Percentiles rank a stretch among this genome's conserved stretches.
These are phyloP conservation scores for Porphyrio hochstetteri DNA, from an alignment of 2,113 vertebrate species.

Conservation along the genomic window DNA sequence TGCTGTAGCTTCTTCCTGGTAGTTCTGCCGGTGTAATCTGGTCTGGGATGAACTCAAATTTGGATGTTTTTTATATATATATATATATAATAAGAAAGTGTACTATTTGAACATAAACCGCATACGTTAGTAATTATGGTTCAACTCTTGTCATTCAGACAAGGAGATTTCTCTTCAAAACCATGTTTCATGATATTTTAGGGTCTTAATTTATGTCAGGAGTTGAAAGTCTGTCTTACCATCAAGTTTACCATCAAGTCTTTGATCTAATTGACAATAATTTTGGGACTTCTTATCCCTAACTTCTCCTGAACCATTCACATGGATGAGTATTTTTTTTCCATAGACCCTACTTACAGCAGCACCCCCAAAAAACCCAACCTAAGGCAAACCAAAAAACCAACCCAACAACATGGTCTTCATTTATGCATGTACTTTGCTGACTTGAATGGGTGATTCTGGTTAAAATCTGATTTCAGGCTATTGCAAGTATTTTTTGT, in stretches of 20 bases:
- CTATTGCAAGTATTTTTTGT: slow-evolving; percentile 54
- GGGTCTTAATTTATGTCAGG: not conserved
- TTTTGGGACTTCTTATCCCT: not conserved
- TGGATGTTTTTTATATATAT: too few species aligned
- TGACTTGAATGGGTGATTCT: not conserved
- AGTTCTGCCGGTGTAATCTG: not conserved
- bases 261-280: not conserved
- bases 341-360: not conserved
- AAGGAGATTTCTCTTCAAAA: not conserved
- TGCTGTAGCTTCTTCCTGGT: not conserved
- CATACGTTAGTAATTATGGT: not conserved
- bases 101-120: not conserved
- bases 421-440: not conserved
- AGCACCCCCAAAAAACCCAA: accelerated
- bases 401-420: not conserved
- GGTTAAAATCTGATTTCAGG: slow-evolving; percentile 40
- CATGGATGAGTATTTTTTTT: not conserved
- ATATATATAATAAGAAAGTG: not conserved
- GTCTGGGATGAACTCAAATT: not conserved
- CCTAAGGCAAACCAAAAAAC: not conserved
- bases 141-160: not conserved
- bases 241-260: not conserved
- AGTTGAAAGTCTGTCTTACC: not conserved
- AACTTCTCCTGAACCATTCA: not conserved
- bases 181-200: not conserved